Evolutionary conservation across 92 coral and sea anemone species (phyloP), one percentile per base, ranked within the genome.

Genomic region (Zoanthus sansibaricus): DNA sequence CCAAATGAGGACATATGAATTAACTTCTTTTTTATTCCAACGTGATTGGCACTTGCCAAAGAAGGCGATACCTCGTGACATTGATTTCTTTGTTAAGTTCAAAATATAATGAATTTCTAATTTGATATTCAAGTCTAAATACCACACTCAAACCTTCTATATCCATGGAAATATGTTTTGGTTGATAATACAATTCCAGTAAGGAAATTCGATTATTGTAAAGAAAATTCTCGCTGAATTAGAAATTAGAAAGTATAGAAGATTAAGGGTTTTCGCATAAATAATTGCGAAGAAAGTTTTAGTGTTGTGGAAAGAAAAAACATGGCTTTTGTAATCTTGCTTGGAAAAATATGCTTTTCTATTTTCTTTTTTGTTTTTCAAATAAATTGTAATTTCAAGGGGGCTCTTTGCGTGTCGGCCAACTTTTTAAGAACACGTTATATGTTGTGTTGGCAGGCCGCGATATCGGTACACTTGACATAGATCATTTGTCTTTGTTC

Each of bases 151-250:
- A 82, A 82, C 72, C 32, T 84, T 51, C 86, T 76, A 95, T 95
- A 93, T 79, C 98, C 98, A 95, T 95, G 98, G 94, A 84, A 86
- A 95, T 49, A 49, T 95, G 76, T 69, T 75, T 37, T 9, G 61
- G 51, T 59, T 75, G 73, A 18, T 75, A 64, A 76, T 73, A 59
- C 86, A n/a, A 64, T 78, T 77, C 85, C 61, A 78, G 82, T 64
- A 54, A 80, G 46, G 59, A 61, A 32, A 80, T 62, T 72, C 47
- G 75, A 32, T 67, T 64, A 80, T 66, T 80, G 61, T 49, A 70
- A 80, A 68, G 42, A 76, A 47, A 80, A 68, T 18, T 21, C 8
- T 80, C 16, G 75, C 66, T 20, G 66, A 67, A 80, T 80, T 67
- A 67, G 75, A 25, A 42, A 62, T 62, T 46, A 56, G 47, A 76